Conservation (phyloP, 1,140 invertebrate species). For the Drosophila erecta region DNA sequence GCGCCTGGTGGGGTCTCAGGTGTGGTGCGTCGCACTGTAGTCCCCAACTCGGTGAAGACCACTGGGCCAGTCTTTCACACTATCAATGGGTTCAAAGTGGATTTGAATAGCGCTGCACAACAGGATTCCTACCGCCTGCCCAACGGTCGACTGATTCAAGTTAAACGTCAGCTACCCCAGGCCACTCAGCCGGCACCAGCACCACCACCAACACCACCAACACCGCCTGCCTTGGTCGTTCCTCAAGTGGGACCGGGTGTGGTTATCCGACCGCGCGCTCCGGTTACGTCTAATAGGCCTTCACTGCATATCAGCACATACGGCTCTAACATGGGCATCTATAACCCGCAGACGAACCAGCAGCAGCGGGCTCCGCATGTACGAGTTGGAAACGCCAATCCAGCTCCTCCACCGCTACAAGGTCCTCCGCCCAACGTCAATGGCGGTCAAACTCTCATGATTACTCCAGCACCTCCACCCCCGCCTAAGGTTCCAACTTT, state of each 20-base stretch:
- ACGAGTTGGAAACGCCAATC: constrained; percentile 43
- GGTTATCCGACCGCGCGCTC: constrained; percentile 46
- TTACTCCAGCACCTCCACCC: constrained; percentile 23
- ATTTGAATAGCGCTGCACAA: constrained; percentile 81
- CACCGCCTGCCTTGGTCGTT: constrained; percentile 18
- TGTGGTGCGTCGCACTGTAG: constrained; percentile 59
- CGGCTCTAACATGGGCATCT: constrained; percentile 66
- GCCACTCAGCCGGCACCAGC: constrained; percentile 18
- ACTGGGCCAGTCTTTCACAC: constrained; percentile 79
- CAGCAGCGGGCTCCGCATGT: constrained; percentile 62
- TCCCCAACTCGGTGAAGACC: constrained; percentile 49
- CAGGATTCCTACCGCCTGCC: constrained; percentile 82
- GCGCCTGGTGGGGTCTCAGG: constrained; percentile 3
- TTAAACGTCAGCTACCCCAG: constrained; percentile 72
- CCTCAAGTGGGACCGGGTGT: constrained; percentile 31
- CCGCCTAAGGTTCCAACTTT: constrained; percentile 33
- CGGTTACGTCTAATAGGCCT: constrained; percentile 1
- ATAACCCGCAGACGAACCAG: constrained; percentile 62
- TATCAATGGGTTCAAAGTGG: constrained; percentile 81
- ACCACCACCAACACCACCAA: constrained; percentile 4
- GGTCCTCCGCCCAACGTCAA: constrained; percentile 20
- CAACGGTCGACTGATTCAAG: constrained; percentile 82
- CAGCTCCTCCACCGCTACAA: constrained; percentile 12
- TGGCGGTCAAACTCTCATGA: constrained; percentile 31
- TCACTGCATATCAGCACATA: constrained; percentile 19